Percentiles rank a stretch among this genome's conserved stretches.
These are phyloP conservation scores for Drosophila borealis DNA, from an alignment of 2,888 invertebrate genomes.

Conservation along the genomic window DNA sequence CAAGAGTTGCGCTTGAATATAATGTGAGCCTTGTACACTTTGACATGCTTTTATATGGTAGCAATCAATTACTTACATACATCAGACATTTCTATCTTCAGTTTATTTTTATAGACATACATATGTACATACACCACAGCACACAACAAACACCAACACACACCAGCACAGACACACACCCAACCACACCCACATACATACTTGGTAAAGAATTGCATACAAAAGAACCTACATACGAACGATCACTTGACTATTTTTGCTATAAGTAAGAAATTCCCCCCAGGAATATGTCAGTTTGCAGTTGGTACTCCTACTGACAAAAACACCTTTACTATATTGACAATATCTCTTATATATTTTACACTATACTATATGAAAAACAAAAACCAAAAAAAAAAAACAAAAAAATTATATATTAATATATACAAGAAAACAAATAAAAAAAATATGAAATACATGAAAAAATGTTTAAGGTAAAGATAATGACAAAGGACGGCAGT, in stretches of 20 bases:
- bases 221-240: constrained; percentile 70
- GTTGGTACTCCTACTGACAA: constrained; percentile 76
- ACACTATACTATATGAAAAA: constrained; percentile 83
- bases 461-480: constrained; percentile 39
- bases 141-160: constrained; percentile 16
- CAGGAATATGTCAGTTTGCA: constrained; percentile 76
- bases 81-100: constrained; percentile 51
- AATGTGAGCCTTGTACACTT: constrained; percentile 65
- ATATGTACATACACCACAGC: constrained; percentile 62
- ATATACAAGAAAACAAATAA: constrained; percentile 64
- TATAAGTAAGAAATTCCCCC: constrained; percentile 81
- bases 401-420: constrained; percentile 74
- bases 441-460: constrained; percentile 35
- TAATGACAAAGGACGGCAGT: constrained; percentile 45
- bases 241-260: constrained; percentile 81
- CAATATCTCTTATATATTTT: constrained; percentile 85
- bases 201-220: constrained; percentile 57
- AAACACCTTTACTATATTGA: constrained; percentile 84
- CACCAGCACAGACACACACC: constrained; percentile 17
- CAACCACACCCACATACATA: constrained; percentile 28
- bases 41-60: constrained; percentile 65
- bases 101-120: constrained; percentile 43
- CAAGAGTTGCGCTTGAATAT: constrained; percentile 12
- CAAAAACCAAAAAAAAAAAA: constrained; percentile 35
- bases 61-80: constrained; percentile 49